These are phyloP conservation scores for Leucania comma DNA, from an alignment of 2,888 invertebrate species.

Conservation along the genomic window DNA sequence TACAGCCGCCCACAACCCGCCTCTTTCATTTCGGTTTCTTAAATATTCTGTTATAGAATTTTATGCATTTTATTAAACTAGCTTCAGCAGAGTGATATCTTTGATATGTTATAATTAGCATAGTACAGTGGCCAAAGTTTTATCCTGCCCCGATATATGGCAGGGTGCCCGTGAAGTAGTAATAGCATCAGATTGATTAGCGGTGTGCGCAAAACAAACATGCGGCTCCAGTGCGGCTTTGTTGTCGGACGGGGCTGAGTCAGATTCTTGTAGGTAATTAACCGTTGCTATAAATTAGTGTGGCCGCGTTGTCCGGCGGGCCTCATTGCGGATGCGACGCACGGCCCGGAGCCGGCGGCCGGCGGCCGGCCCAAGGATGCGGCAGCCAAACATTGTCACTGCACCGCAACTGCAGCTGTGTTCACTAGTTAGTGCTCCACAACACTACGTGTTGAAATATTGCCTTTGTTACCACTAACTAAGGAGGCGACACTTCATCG, in stretches of 20 bases:
- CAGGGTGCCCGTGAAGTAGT: slow-evolving; percentile 33
- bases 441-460: slow-evolving; percentile 82
- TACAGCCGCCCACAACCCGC: background rate
- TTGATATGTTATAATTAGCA: background rate
- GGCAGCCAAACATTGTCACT: slow-evolving; percentile 85
- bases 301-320: slow-evolving; percentile 64
- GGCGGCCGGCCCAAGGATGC: slow-evolving; percentile 75
- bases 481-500: slow-evolving; percentile 68
- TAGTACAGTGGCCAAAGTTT: background rate
- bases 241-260: slow-evolving; percentile 75
- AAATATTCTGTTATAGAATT: slow-evolving; percentile 1
- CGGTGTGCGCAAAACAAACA: slow-evolving; percentile 70
- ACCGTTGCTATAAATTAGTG: slow-evolving; percentile 86
- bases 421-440: slow-evolving; percentile 84
- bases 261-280: slow-evolving; percentile 87
- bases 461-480: slow-evolving; percentile 69
- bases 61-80: background rate
- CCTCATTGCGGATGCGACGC: slow-evolving; percentile 84
- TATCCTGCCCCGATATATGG: slow-evolving; percentile 20
- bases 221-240: slow-evolving; percentile 69
- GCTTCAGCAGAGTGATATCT: background rate
- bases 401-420: slow-evolving; percentile 86
- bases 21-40: background rate
- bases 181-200: slow-evolving; percentile 70
- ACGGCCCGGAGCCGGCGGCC: slow-evolving; percentile 70